phyloP scores from a whole-genome alignment of 2,888 invertebrate genomes.

The Athalia circularis region DNA sequence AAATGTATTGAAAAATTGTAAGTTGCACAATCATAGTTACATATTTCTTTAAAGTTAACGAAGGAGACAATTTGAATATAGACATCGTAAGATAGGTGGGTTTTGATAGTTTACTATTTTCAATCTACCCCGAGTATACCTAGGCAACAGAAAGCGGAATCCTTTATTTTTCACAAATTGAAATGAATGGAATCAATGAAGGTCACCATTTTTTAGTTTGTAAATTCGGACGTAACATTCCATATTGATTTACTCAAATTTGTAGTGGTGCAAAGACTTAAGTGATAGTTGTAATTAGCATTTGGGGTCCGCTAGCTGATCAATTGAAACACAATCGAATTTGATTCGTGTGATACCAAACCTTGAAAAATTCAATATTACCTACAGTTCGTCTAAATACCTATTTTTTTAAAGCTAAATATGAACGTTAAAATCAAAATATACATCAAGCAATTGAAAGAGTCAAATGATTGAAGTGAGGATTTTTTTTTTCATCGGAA shows the following conservation, averaged over 20 bases:
- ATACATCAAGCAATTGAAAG: constrained; percentile 24
- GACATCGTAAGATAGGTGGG: no score
- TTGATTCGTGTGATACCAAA: constrained; percentile 6
- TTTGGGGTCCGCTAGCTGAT: background rate
- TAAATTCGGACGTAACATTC: constrained; percentile 29
- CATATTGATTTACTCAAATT: constrained; percentile 1
- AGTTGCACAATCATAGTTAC: background rate
- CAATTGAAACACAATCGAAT: constrained; percentile 29
- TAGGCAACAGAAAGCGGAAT: background rate
- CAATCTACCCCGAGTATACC: no score
- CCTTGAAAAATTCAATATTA: constrained; percentile 19
- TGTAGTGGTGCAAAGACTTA: background rate
- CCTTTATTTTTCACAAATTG: no score
- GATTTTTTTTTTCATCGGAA: constrained; percentile 2
- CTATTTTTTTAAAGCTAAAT: constrained; percentile 44
- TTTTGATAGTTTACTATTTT: background rate
- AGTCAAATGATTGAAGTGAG: background rate
- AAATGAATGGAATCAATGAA: background rate
- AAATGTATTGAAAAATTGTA: background rate
- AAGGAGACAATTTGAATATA: no score
- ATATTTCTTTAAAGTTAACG: background rate
- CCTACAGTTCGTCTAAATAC: constrained; percentile 30
- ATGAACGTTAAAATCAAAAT: constrained; percentile 28
- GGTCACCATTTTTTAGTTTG: background rate
- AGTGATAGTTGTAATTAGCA: background rate